Evolutionary conservation across 2,113 vertebrate species (phyloP).

Genomic region (Chrysemys picta): DNA sequence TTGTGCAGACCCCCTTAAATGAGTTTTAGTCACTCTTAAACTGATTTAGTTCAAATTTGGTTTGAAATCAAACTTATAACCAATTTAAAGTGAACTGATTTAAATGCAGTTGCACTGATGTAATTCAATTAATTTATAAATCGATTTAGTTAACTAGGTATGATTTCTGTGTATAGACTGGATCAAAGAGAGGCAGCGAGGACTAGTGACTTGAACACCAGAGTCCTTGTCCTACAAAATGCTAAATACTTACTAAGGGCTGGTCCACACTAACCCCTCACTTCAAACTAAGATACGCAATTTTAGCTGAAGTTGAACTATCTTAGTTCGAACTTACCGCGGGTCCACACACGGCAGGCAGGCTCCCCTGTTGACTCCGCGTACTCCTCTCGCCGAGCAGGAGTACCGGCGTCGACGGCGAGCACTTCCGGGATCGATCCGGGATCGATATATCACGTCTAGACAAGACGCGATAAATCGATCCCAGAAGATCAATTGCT

Average conservation of each 20-base stretch:
- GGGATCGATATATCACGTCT: too few species aligned
- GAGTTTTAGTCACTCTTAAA: background rate
- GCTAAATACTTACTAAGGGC: background rate
- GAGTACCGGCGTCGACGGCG: too few species aligned
- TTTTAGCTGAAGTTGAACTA: too few species aligned
- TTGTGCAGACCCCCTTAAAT: slow-evolving; percentile 19
- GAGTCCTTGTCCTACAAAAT: background rate
- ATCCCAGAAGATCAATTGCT: too few species aligned
- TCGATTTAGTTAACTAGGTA: background rate
- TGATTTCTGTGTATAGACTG: background rate
- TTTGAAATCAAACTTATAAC: slow-evolving; percentile 24
- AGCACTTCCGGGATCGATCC: too few species aligned
- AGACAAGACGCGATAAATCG: too few species aligned
- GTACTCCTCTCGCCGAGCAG: too few species aligned
- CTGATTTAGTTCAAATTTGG: slow-evolving; percentile 34
- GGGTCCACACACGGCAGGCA: too few species aligned
- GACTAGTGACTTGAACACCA: background rate
- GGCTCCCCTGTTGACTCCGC: too few species aligned
- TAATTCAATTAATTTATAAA: background rate
- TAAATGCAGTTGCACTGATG: background rate
- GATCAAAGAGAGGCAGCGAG: background rate
- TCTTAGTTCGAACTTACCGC: too few species aligned
- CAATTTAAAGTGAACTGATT: slow-evolving; percentile 24
- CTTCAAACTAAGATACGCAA: too few species aligned
- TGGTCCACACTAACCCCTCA: too few species aligned